Base-by-base conservation (phyloP, 1,140 invertebrate species). In the Dolichoris vasculosae region DNA sequence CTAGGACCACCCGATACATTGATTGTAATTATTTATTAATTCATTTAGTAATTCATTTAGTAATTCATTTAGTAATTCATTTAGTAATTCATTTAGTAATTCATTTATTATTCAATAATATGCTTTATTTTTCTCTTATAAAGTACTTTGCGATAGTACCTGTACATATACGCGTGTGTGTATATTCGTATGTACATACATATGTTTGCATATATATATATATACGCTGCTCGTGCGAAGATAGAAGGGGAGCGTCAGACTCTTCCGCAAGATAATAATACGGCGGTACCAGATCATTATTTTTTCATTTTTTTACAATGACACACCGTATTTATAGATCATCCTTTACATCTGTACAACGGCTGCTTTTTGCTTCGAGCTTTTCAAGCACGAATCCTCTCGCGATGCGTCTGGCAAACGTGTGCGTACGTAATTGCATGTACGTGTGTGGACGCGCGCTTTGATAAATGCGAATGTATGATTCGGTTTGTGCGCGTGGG, bases 1-100 rank as follows among this genome's bases (percentile, higher is more conserved):
- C 89, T 87, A 88, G 89, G 90, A 90, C 89, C 90, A 90, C 89
- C 88, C 90, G 89, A 87, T 90, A 90, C 89, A 92, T 90, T 92
- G 89, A 91, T 92, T 92, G 90, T 92, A 46, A 75, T 83, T 51
- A 83, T 83, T 75, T 82, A 73, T 76, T 76, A 63, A 63, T 23
- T 76, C n/a, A n/a, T n/a, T n/a, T n/a, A n/a, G n/a, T n/a, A n/a
- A n/a, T n/a, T n/a, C n/a, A n/a, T n/a, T n/a, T n/a, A n/a, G n/a
- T n/a, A n/a, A n/a, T n/a, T n/a, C n/a, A n/a, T n/a, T n/a, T n/a
- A n/a, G n/a, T n/a, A n/a, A n/a, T n/a, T n/a, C n/a, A n/a, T n/a
- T n/a, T n/a, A n/a, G n/a, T n/a, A n/a, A n/a, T n/a, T 83, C 40
- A 83, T 83, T 75, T 82, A 73, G 63, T 76, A 63, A 63, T 23